Evolutionary conservation across 1,140 invertebrate genomes (phyloP), one percentile per base, ranked within the genome.

Genomic region (Scaptomyza pallida): DNA sequence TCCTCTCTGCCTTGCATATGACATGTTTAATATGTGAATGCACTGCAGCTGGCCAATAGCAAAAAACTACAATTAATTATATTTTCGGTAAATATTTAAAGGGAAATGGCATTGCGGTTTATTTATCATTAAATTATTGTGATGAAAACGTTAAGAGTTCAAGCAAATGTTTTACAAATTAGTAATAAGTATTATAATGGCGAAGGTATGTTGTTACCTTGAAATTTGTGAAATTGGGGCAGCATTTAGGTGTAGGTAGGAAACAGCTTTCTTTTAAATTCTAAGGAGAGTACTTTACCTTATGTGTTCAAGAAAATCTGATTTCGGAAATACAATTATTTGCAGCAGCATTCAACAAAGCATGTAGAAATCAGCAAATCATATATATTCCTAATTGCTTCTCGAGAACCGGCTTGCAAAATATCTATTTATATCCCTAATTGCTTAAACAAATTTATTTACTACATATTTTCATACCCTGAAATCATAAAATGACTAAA

Each of bases 41-140:
- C 78, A 72, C 54, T 54, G 68, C 68, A 81, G 68, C 68, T 81
- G 77, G 23, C n/a, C 33, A 78, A 80, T 81, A 80, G 54, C 60
- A 57, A 16, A 59, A n/a, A 76, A 76, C 63, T 61, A 48, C 41
- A 9, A 48, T 55, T 26, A n/a, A n/a, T n/a, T n/a, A n/a, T 26
- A 5, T 62, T n/a, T n/a, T 13, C 64, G 67, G 48, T 70, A 41
- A 60, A 48, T 10, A 33, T 48, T 40, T 15, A n/a, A 13, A 23
- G 17, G 23, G 15, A 40, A 13, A 47, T 26, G n/a, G n/a, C 4
- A 12, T 35, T 15, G 12, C 13, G 6, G 19, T 52, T n/a, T 0
- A 12, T 41, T 30, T 61, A 50, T n/a, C n/a, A 48, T 10, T 3
- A 30, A 30, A 6, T 26, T 1, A 6, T 6, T 5, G 6, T 5